phyloP scores from a whole-genome alignment of 2,888 invertebrate genomes.

The Cosmopolites sordidus region DNA sequence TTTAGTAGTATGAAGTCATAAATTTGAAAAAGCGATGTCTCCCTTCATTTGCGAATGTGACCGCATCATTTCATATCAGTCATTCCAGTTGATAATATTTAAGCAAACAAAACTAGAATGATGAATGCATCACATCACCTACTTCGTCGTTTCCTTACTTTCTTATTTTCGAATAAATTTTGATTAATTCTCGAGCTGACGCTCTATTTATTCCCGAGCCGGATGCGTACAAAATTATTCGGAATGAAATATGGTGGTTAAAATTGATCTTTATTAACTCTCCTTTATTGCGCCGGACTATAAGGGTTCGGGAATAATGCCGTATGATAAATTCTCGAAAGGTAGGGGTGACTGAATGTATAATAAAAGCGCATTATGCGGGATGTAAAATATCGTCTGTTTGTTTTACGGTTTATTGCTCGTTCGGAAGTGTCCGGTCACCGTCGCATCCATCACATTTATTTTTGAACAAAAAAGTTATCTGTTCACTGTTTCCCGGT shows the following conservation, averaged over 20 bases:
- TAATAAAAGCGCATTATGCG: not conserved
- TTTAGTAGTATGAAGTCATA: too few relatives aligned
- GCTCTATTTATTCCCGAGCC: slow-evolving; percentile 10
- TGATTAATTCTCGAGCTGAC: slow-evolving; percentile 15
- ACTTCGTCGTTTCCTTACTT: too few relatives aligned
- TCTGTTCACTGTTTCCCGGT: too few relatives aligned
- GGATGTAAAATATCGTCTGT: not conserved
- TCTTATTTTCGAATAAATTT: slow-evolving; percentile 20
- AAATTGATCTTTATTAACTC: slow-evolving; percentile 33
- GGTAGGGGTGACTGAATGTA: slow-evolving; percentile 1
- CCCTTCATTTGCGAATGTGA: too few relatives aligned
- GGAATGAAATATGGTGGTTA: slow-evolving; percentile 23
- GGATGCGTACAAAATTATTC: slow-evolving; percentile 14
- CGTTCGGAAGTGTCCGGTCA: too few relatives aligned
- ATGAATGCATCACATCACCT: too few relatives aligned
- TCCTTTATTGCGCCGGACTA: slow-evolving; percentile 30
- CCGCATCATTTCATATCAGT: too few relatives aligned
- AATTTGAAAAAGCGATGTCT: too few relatives aligned
- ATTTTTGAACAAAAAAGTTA: too few relatives aligned
- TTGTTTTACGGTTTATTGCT: not conserved
- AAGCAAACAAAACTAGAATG: too few relatives aligned
- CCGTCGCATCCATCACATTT: too few relatives aligned
- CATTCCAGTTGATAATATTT: too few relatives aligned
- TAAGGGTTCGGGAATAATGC: slow-evolving; percentile 27
- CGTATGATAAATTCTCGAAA: slow-evolving; percentile 28